A percentile compares a stretch with the other conserved stretches of the same genome.
phyloP scores from a whole-genome alignment of 2,888 invertebrate genomes.

The Sarcophaga rosellei region DNA sequence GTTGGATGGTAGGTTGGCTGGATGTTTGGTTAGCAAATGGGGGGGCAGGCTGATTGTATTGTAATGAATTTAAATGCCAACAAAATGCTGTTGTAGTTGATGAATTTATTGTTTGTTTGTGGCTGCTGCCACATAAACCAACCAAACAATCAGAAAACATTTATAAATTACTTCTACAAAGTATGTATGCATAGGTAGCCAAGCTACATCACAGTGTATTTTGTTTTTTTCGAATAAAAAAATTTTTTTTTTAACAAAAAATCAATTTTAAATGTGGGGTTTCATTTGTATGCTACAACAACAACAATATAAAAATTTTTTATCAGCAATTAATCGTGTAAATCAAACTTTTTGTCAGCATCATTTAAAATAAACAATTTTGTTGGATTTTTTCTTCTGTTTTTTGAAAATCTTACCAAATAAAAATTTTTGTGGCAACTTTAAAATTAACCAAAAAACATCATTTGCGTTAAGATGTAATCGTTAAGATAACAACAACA shows the following conservation, averaged over 20 bases:
- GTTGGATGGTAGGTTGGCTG: too few species aligned
- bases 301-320: constrained; percentile 70
- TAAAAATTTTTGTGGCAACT: constrained; percentile 38
- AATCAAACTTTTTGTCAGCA: constrained; percentile 80
- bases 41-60: not conserved
- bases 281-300: constrained; percentile 46
- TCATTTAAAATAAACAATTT: constrained; percentile 73
- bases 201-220: not conserved
- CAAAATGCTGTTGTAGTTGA: constrained; percentile 43
- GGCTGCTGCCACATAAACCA: constrained; percentile 25
- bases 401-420: constrained; percentile 50
- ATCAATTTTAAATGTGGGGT: constrained; percentile 14
- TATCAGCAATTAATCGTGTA: constrained; percentile 80
- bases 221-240: constrained; percentile 22
- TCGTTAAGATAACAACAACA: constrained; percentile 59
- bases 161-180: constrained; percentile 14
- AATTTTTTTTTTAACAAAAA: not conserved
- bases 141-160: constrained; percentile 33
- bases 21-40: not conserved
- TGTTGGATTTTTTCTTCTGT: constrained; percentile 3
- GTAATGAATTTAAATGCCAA: constrained; percentile 49
- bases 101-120: constrained; percentile 60
- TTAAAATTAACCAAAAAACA: constrained; percentile 37
- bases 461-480: constrained; percentile 58
- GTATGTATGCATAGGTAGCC: constrained; percentile 6